Conservation (phyloP, 2,113 vertebrate species). For the Candoia aspera region DNA sequence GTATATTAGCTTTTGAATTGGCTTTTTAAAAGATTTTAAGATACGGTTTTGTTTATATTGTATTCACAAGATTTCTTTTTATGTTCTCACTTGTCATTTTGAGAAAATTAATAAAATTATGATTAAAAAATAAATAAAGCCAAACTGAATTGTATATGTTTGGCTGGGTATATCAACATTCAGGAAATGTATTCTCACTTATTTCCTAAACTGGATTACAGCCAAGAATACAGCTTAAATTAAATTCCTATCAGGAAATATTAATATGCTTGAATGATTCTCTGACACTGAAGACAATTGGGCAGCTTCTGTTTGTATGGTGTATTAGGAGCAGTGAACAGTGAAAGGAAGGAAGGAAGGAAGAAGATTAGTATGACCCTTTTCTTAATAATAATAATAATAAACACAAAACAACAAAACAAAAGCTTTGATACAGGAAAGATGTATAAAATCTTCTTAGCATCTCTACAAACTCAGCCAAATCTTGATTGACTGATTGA, state of each 20-base stretch:
- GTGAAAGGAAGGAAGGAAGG: not conserved
- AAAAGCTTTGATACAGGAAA: not conserved
- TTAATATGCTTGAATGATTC: not conserved
- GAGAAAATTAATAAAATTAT: not conserved
- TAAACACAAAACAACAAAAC: not conserved
- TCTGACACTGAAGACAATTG: not conserved
- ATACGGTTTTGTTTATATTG: not conserved
- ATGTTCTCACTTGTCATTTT: not conserved
- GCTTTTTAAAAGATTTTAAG: not conserved
- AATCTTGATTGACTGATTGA: not conserved
- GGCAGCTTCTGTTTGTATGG: not conserved
- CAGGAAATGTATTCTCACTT: not conserved
- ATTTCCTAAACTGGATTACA: not conserved
- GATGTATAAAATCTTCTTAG: not conserved
- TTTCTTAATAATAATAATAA: too few species aligned
- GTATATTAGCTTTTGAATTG: not conserved
- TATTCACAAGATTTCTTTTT: not conserved
- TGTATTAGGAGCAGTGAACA: not conserved
- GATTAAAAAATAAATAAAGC: not conserved
- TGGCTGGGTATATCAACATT: not conserved
- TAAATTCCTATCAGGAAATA: not conserved
- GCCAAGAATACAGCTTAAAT: not conserved
- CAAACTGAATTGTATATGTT: not conserved
- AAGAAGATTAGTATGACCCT: not conserved
- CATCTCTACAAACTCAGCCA: not conserved